phyloP scores from a whole-genome alignment of 2,797 vertebrate genomes.

The Poeciliopsis infans region DNA sequence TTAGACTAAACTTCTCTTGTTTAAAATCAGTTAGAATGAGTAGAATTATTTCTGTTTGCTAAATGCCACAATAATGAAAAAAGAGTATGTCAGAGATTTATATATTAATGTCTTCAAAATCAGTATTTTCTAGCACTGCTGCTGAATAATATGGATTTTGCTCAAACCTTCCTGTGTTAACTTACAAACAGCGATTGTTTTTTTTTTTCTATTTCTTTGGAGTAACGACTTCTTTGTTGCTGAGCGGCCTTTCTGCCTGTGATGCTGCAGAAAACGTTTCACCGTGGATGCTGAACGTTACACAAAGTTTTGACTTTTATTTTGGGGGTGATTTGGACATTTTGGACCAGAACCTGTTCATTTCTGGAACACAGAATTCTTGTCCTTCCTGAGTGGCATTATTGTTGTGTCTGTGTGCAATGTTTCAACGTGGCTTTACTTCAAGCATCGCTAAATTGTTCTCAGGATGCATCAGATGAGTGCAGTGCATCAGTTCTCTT shows the following conservation, averaged over 20 bases:
- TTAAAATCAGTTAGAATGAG: background rate
- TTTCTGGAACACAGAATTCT: background rate
- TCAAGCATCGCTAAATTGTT: background rate
- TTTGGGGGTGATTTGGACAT: background rate
- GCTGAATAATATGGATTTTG: too few relatives aligned
- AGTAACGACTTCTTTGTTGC: background rate
- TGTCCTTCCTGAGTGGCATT: background rate
- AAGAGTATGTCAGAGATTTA: background rate
- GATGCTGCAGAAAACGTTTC: too few relatives aligned
- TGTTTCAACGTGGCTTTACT: background rate
- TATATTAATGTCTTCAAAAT: background rate
- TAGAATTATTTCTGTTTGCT: background rate
- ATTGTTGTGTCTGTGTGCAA: background rate
- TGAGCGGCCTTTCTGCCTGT: background rate
- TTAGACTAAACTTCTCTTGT: background rate
- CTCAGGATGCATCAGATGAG: background rate
- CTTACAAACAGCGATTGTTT: background rate
- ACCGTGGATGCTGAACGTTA: background rate
- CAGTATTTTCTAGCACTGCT: too few relatives aligned
- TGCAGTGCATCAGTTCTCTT: background rate
- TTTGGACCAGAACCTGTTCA: background rate
- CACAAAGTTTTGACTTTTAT: background rate
- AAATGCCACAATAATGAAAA: background rate
- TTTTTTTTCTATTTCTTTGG: background rate
- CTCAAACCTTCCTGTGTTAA: background rate